Conservation (phyloP, 2,797 vertebrate genomes). For the Catamblyrhynchus diadema region DNA sequence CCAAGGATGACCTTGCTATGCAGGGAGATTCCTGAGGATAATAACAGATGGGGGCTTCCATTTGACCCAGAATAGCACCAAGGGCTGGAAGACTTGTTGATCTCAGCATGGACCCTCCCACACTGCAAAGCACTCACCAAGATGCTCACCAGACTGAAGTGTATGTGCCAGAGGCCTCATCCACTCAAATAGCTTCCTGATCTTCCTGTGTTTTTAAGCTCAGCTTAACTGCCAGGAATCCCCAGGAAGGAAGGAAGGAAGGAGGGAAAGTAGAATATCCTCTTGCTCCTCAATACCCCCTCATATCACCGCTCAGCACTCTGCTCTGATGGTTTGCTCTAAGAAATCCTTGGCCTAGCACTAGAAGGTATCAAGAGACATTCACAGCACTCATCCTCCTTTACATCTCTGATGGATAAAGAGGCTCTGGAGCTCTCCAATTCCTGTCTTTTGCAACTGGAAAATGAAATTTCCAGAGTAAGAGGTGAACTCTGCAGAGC, state of each 20-base stretch:
- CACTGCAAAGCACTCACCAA: constrained; percentile 13
- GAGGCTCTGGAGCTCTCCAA: neutral
- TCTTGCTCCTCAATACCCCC: neutral
- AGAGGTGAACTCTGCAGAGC: neutral
- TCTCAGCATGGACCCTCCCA: constrained; percentile 34
- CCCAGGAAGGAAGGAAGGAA: neutral
- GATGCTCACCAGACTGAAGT: neutral
- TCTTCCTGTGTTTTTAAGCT: neutral
- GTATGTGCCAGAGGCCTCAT: constrained; percentile 20
- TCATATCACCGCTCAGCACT: neutral
- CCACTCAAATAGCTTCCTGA: constrained; percentile 20
- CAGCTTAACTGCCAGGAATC: constrained; percentile 8
- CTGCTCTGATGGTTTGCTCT: neutral
- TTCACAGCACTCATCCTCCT: neutral
- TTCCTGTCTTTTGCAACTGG: neutral
- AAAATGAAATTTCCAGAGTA: neutral
- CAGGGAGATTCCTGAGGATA: constrained; percentile 14
- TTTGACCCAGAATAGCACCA: constrained; percentile 22
- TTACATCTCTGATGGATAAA: neutral
- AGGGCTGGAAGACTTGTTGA: constrained; percentile 23
- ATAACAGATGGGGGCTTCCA: constrained; percentile 21
- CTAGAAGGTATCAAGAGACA: neutral
- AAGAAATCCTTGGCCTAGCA: neutral
- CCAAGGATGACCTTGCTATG: neutral
- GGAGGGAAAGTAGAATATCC: neutral